A percentile compares a stretch with the other conserved stretches of the same genome.
Conservation (phyloP, 2,113 vertebrate species). For the Gila orcuttii region DNA sequence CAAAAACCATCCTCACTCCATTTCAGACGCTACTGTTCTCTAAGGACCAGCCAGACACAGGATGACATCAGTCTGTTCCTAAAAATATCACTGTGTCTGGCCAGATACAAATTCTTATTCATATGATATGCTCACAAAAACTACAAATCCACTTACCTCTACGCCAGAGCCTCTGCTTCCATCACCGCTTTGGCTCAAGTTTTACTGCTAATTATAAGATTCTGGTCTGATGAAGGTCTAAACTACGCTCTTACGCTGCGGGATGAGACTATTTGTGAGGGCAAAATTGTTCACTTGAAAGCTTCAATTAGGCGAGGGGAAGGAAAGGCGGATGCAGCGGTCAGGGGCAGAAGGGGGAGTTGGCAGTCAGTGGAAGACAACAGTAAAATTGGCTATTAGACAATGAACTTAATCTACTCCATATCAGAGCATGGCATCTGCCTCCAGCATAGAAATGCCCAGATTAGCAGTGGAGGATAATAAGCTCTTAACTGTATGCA, state of each 20-base stretch:
- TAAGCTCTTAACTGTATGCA: constrained; percentile 58
- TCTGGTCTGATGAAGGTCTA: constrained; percentile 58
- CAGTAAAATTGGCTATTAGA: constrained; percentile 56
- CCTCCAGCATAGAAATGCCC: constrained; percentile 57
- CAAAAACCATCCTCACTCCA: constrained; percentile 4
- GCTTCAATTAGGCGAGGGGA: constrained; percentile 60
- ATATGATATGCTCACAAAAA: constrained; percentile 17
- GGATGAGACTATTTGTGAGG: constrained; percentile 60
- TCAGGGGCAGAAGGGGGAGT: constrained; percentile 33
- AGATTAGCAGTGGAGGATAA: constrained; percentile 60
- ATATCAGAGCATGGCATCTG: constrained; percentile 55
- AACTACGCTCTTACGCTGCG: constrained; percentile 52
- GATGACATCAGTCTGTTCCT: constrained; percentile 32
- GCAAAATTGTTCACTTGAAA: constrained; percentile 60
- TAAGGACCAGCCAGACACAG: constrained; percentile 4
- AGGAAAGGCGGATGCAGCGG: constrained; percentile 9
- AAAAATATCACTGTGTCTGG: constrained; percentile 34
- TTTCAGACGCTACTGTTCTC: constrained; percentile 13
- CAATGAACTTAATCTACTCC: constrained; percentile 58
- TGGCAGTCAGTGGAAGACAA: constrained; percentile 43
- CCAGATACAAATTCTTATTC: constrained; percentile 26
- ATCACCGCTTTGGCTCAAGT: constrained; percentile 8
- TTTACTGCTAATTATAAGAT: constrained; percentile 61
- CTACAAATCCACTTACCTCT: constrained; percentile 11
- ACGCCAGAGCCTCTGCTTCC: background rate